Evolutionary conservation across 2,888 invertebrate genomes (phyloP).

Genomic region (Suillia variegata): DNA sequence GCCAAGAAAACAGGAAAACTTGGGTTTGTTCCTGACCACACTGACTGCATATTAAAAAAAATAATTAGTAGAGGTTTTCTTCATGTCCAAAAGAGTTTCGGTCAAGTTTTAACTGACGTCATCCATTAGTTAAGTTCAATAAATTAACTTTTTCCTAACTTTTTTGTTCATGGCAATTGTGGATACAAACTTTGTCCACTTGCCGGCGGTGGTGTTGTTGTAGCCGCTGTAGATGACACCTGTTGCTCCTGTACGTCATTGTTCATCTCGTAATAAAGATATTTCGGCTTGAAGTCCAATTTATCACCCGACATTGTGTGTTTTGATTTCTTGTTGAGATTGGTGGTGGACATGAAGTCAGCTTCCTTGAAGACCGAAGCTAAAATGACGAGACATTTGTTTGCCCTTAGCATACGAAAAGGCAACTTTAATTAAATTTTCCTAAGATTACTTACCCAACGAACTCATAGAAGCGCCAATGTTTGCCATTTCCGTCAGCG

Average conservation of each 20-base stretch:
- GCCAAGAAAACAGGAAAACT: too few relatives aligned
- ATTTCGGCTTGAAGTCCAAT: slow-evolving; percentile 46
- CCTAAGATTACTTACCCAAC: slow-evolving; percentile 34
- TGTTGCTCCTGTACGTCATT: slow-evolving; percentile 10
- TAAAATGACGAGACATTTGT: slow-evolving; percentile 6
- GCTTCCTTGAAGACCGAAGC: slow-evolving; percentile 48
- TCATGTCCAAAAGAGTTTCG: too few relatives aligned
- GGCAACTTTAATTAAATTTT: neutral
- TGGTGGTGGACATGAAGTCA: slow-evolving; percentile 44
- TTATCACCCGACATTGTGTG: slow-evolving; percentile 39
- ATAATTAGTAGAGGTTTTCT: too few relatives aligned
- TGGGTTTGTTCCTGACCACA: too few relatives aligned
- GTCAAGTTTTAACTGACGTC: too few relatives aligned
- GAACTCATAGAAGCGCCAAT: slow-evolving; percentile 34
- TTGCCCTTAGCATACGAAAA: too few relatives aligned
- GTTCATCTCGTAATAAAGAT: slow-evolving; percentile 48
- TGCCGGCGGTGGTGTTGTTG: too few relatives aligned
- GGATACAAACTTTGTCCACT: neutral
- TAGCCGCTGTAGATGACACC: neutral
- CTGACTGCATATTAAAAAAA: too few relatives aligned
- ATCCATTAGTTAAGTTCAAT: too few relatives aligned
- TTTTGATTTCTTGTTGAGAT: slow-evolving; percentile 43
- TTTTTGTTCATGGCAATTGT: too few relatives aligned
- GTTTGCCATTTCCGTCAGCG: slow-evolving; percentile 16
- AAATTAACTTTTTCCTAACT: too few relatives aligned